Percentiles rank a stretch among this genome's conserved stretches.
Evolutionary conservation across 2,888 invertebrate genomes (phyloP).

Genomic region (Hylaea fasciaria): DNA sequence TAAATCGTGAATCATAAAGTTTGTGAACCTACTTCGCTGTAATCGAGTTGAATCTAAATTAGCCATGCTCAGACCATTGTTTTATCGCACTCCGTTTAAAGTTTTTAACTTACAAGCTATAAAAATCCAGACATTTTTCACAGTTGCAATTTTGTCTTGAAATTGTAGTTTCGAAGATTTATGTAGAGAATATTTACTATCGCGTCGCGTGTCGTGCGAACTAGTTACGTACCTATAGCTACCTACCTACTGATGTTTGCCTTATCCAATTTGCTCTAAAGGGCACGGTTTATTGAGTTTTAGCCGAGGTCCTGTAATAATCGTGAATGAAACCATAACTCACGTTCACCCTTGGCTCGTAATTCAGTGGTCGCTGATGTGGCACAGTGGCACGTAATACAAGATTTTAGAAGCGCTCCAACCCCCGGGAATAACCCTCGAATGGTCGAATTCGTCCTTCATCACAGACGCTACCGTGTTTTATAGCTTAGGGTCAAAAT

Average conservation of each 20-base stretch:
- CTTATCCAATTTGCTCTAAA: constrained; percentile 26
- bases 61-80: constrained; percentile 39
- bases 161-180: constrained; percentile 8
- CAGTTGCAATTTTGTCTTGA: constrained; percentile 29
- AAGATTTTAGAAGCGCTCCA: constrained; percentile 64
- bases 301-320: constrained; percentile 54
- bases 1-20: constrained; percentile 40
- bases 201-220: constrained; percentile 4
- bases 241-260: constrained; percentile 16
- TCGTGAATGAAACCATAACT: constrained; percentile 70
- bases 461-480: constrained; percentile 66
- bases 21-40: constrained; percentile 30
- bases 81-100: constrained; percentile 30
- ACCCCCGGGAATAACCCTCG: constrained; percentile 67
- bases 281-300: constrained; percentile 40
- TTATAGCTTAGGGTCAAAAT: constrained; percentile 66
- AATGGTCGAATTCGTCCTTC: constrained; percentile 70
- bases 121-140: constrained; percentile 29
- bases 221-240: constrained; percentile 11
- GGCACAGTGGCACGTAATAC: constrained; percentile 72
- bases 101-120: constrained; percentile 31
- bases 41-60: constrained; percentile 43
- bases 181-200: not conserved
- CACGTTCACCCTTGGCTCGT: constrained; percentile 65
- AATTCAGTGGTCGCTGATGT: constrained; percentile 70